Percentiles rank a stretch among this genome's conserved stretches.
Conservation (phyloP, 2,888 invertebrate species). For the Drosophila prolongata region DNA sequence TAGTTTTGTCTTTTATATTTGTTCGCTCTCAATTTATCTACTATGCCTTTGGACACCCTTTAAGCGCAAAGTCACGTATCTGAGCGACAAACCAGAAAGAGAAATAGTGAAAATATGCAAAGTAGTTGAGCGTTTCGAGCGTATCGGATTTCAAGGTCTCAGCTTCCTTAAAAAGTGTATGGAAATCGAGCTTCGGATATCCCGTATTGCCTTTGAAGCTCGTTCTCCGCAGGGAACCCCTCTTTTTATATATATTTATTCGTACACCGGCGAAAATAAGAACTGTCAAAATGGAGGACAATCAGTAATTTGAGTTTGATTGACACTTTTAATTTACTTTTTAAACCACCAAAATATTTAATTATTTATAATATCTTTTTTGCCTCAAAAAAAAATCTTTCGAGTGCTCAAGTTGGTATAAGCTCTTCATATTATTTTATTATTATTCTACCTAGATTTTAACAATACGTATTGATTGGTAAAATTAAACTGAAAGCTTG, state of each 20-base stretch:
- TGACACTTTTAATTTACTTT: no score
- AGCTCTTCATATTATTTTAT: no score
- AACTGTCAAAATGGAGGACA: no score
- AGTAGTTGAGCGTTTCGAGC: constrained; percentile 57
- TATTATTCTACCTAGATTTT: no score
- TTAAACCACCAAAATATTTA: no score
- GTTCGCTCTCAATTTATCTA: constrained; percentile 42
- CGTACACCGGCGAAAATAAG: no score
- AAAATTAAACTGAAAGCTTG: no score
- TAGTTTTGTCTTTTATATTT: constrained; percentile 5
- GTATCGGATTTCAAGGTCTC: constrained; percentile 73
- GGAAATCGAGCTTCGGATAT: constrained; percentile 22
- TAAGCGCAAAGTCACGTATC: constrained; percentile 67
- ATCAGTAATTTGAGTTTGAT: no score
- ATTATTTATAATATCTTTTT: no score
- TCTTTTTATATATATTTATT: constrained; percentile 2
- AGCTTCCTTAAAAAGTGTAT: constrained; percentile 23
- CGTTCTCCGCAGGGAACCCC: not conserved
- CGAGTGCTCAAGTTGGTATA: no score
- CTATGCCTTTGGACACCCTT: constrained; percentile 31
- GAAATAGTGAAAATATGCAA: constrained; percentile 80
- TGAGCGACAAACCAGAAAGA: constrained; percentile 56
- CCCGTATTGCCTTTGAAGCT: constrained; percentile 31
- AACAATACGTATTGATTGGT: no score
- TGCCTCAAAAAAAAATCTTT: no score